Base-by-base conservation (phyloP, 2,797 vertebrate genomes). In the Catharus ustulatus region DNA sequence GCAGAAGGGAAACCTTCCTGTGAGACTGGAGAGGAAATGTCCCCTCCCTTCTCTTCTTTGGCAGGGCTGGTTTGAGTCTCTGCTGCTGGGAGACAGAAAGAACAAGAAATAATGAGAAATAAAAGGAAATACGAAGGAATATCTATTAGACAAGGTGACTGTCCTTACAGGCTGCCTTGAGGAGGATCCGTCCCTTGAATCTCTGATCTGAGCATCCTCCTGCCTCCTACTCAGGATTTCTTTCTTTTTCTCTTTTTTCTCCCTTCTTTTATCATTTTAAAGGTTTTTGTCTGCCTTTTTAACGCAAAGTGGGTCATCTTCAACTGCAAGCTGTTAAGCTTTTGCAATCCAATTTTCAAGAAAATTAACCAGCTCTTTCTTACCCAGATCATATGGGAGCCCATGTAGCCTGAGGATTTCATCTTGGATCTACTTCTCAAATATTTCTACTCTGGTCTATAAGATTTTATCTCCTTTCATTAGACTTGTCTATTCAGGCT, bases 321-420 rank as follows among this genome's bases (percentile, higher is more conserved):
- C 91, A 92, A 91, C 71, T 91, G 84, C 94, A 90, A 95, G 92
- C 84, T 95, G 79, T 90, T 96, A 93, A 96, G 82, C 87, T 95
- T 96, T 94, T 90, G 91, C 94, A 96, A 94, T 97, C 92, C 87
- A 92, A 86, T 97, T 96, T 96, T 95, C 94, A 94, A 92, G 91
- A 96, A 96, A 96, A 96, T 96, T 95, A 96, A 81, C 87, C 91
- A 78, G 66, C 66, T 91, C 55, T 76, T 95, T 91, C 92, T 95
- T 89, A 81, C 79, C 10, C 79, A 92, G 89, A 93, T 96, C 92
- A 84, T 93, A 78, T 76, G 87, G 84, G 92, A 96, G 48, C 55
- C 82, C 51, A 17, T 42, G 69, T 96, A 96, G 93, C 96, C 93
- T 76, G 84, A 93, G 94, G 87, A 89, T 93, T 96, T 95, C 30